Evolutionary conservation across 2,113 vertebrate species (phyloP), one percentile per base, ranked within the genome.

Genomic region (Erythrocebus patas): DNA sequence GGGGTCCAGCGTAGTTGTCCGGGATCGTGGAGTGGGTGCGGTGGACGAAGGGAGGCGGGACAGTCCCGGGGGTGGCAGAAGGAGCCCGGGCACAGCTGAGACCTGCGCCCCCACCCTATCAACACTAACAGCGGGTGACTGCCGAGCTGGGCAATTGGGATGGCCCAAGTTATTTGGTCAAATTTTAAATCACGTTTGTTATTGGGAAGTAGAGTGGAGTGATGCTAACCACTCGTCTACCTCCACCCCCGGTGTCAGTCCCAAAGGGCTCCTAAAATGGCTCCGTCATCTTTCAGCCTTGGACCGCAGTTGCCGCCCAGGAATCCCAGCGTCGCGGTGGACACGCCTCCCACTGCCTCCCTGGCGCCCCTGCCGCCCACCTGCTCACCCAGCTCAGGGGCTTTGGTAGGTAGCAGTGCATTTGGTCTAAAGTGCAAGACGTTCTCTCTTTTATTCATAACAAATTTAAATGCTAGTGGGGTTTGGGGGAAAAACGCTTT

Each of bases 331-430:
- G 14, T 13, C 30, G 6, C 11, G 0, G 61, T 48, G 66, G 30
- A 9, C 40, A 1, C 2, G 2, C 32, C 27, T 25, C 22, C 22
- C 18, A 3, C 16, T 11, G 7, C 0, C 2, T 38, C 8, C 13
- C 43, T 20, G 0, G 9, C 35, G 6, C 14, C 79, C 8, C 22
- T 27, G 20, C 80, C 1, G 6, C 17, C 12, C 14, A 38, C 80
- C 4, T 50, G 52, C 4, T n/a, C 16, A 3, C 57, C 3, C 17
- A 8, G 22, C 22, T 38, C 40, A 2, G 55, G 7, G 6, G 22
- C 9, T 16, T 32, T 6, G 13, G 35, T 20, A 20, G 48, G 76
- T 78, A 78, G 75, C 48, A 23, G 35, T 43, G 17, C 32, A 6
- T 48, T 30, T 18, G 48, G 11, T 66, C 38, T 23, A 48, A 57